Evolutionary conservation across 2,888 invertebrate genomes (phyloP).

Genomic region (Eremobia ochroleuca): DNA sequence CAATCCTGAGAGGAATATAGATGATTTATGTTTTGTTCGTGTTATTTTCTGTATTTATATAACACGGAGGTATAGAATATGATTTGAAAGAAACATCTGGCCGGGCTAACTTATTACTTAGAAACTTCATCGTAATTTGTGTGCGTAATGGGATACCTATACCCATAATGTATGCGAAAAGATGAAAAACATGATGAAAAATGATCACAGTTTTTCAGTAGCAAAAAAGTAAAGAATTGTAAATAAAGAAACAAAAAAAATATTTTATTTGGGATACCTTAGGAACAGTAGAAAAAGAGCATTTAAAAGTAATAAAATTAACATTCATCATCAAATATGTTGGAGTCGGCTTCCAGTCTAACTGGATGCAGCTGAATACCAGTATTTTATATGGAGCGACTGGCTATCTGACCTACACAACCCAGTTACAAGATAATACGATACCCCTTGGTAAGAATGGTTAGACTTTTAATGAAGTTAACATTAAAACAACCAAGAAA

Average conservation of each 20-base stretch:
- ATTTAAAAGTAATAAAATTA: too few relatives aligned
- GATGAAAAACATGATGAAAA: neutral
- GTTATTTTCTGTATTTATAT: constrained; percentile 43
- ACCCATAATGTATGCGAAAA: neutral
- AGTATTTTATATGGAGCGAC: too few relatives aligned
- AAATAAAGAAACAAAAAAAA: neutral
- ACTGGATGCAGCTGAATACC: too few relatives aligned
- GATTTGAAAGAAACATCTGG: neutral
- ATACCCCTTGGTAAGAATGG: too few relatives aligned
- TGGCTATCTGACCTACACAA: too few relatives aligned
- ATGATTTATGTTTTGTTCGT: constrained; percentile 39
- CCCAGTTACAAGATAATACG: too few relatives aligned
- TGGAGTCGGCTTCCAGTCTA: too few relatives aligned
- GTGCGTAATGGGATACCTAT: neutral
- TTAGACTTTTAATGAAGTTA: too few relatives aligned
- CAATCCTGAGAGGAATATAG: constrained; percentile 30
- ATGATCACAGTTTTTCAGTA: neutral
- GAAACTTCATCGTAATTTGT: neutral
- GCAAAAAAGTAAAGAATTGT: neutral
- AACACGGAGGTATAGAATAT: neutral
- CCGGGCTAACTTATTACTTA: neutral
- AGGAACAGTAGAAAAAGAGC: too few relatives aligned
- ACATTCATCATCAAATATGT: too few relatives aligned
- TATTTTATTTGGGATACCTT: neutral
- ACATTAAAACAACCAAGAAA: too few relatives aligned